These are phyloP conservation scores for Elgonia sp. DNA, from an alignment of 2,888 invertebrate genomes.

Conservation along the genomic window DNA sequence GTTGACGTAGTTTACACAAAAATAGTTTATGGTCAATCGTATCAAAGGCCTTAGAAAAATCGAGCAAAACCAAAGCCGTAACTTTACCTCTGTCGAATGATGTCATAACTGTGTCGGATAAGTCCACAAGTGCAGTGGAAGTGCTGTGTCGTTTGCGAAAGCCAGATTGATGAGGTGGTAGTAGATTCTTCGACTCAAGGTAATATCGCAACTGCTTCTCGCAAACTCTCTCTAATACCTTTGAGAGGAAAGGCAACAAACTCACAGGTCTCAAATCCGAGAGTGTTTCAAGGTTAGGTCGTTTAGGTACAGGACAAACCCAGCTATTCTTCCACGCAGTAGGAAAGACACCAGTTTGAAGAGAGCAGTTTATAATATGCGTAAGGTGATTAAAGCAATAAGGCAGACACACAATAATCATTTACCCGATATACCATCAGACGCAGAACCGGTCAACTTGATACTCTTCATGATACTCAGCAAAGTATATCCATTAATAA, in stretches of 20 bases:
- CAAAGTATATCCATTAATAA: background rate
- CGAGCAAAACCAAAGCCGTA: background rate
- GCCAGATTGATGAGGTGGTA: background rate
- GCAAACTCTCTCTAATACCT: slow-evolving; percentile 16
- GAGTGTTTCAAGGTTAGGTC: background rate
- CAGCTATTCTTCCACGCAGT: background rate
- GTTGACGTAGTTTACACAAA: background rate
- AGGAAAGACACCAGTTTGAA: background rate
- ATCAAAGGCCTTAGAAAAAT: slow-evolving; percentile 35
- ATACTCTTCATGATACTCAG: background rate
- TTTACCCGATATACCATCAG: slow-evolving; percentile 6
- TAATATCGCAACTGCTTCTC: background rate
- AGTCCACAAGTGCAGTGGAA: slow-evolving; percentile 1
- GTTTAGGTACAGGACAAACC: background rate
- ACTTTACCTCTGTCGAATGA: slow-evolving; percentile 3
- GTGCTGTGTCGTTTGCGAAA: slow-evolving; percentile 9
- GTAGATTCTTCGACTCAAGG: background rate
- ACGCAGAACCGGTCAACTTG: background rate
- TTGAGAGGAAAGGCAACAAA: background rate
- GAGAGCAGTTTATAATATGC: slow-evolving; percentile 14
- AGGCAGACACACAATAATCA: slow-evolving; percentile 14
- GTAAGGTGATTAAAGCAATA: slow-evolving; percentile 4
- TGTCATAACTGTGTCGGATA: slow-evolving; percentile 6
- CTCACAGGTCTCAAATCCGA: slow-evolving; percentile 5
- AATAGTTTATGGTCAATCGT: background rate